Evolutionary conservation across 2,113 vertebrate species (phyloP), one percentile per base, ranked within the genome.

Genomic region (Platichthys stellatus): DNA sequence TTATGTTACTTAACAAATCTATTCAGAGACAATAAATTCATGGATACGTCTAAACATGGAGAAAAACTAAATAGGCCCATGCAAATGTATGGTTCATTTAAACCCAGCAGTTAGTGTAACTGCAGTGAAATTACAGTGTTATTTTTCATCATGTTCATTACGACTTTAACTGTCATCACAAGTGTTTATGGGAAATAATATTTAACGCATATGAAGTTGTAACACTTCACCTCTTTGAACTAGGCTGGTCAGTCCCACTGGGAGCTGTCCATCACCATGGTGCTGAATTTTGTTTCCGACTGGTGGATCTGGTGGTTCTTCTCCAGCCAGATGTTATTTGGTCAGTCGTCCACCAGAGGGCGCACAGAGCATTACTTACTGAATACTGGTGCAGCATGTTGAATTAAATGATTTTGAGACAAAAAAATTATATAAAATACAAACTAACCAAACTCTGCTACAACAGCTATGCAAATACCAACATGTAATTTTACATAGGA

Each of bases 261-360:
- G 74, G 82, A 89, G 58, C 89, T 92, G 78, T 89, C 83, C 87
- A 11, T 45, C 24, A 4, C 11, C 38, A 5, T 64, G 54, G 90
- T 92, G 78, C 92, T 93, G 88, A 89, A 86, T 74, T 21, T 10
- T 24, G 28, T 43, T 63, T 64, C 31, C 1, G 60, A 61, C 26
- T 18, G 17, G 28, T 31, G 8, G 17, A 21, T 21, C 35, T 21
- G 3, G 28, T 31, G 20, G 3, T 24, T 35, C 0, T 60, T 63
- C 59, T 21, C 5, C 10, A 18, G 13, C 1, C 2, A 60, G 13
- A 3, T 61, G 80, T 64, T 69, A 2, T 73, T 15, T 31, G 4
- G 2, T 0, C 1, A 43, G 0, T 10, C 4, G 5, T 59, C 86
- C 91, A 78, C 82, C 35, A 89, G 91, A 90, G 76, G 78, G 85